Evolutionary conservation across 2,797 vertebrate species (phyloP), one percentile per base, ranked within the genome.

Genomic region (Gambusia yucatana): DNA sequence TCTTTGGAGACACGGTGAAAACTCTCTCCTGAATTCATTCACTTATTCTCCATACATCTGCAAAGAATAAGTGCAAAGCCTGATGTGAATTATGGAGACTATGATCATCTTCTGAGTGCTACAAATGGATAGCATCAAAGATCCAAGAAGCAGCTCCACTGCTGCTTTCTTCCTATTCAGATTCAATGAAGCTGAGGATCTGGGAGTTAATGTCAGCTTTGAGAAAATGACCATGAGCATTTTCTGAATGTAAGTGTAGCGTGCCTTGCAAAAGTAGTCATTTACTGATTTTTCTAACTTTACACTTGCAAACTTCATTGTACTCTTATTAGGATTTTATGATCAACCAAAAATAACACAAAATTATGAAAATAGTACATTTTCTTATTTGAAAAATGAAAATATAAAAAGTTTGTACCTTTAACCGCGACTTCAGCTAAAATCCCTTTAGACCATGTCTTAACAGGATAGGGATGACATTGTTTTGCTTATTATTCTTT

Each of bases 21-120:
- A 70, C 6, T 82, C 73, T 57, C 78, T 84, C 78, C 77, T 76
- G 39, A 75, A 73, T 77, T 90, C 77, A 81, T 86, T 84, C 70
- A 79, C 72, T 71, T 48, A 65, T 48, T 76, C 72, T 77, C 72
- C 22, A 70, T 72, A 82, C 79, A 86, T 77, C 84, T 80, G 75
- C 72, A 82, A 83, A 81, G 28, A 78, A 67, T 55, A 57, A 77
- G 48, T 55, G 43, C 46, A 79, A 78, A 77, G 46, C 78, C 79
- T 75, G 50, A 85, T 61, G 39, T 85, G 65, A 80, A 72, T 80
- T 73, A 83, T 8, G 44, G 76, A 70, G 43, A 81, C 43, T 1
- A 13, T 72, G 80, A 65, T 52, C 71, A 71, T 50, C 46, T 76
- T 72, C 63, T 59, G 48, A 80, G 46, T 69, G 74, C 61, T 73